A percentile compares a stretch with the other conserved stretches of the same genome.
Evolutionary conservation across 64 coral and sea anemone species (phyloP).

Genomic region (Montipora sp.): DNA sequence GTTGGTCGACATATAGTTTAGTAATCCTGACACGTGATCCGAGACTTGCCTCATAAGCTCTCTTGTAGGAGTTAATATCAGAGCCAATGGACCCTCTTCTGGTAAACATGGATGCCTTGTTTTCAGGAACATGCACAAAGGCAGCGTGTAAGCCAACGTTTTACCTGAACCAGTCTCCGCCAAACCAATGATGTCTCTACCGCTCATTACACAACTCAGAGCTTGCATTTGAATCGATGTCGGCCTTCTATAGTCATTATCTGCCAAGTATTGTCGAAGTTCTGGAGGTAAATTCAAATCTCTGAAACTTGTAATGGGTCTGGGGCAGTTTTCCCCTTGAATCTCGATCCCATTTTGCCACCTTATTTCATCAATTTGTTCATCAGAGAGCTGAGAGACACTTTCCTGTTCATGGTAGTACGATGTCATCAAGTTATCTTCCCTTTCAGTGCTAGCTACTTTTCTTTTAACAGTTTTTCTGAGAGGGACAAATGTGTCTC

Average conservation of each 20-base stretch:
- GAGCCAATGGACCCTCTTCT: conserved; percentile 76
- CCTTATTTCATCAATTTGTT: conserved; percentile 82
- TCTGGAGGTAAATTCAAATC: conserved; percentile 76
- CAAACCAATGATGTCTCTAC: conserved; percentile 94
- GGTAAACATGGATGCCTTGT: conserved; percentile 66
- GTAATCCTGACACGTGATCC: conserved; percentile 60
- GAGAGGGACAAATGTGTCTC: conserved; percentile 79
- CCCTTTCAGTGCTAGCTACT: conserved; percentile 34
- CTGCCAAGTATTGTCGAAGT: conserved; percentile 72
- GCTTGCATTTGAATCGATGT: conserved; percentile 99
- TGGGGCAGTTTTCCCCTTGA: conserved; percentile 89
- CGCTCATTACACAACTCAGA: conserved; percentile 96
- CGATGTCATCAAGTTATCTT: conserved; percentile 81
- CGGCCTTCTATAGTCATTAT: conserved; percentile 69
- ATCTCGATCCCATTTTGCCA: conserved; percentile 92
- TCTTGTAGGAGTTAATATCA: conserved; percentile 91
- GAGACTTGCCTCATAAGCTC: conserved; percentile 96
- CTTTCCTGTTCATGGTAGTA: conserved; percentile 81
- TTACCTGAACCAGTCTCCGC: conserved; percentile 98
- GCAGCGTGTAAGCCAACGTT: conserved; percentile 89
- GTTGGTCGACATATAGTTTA: not conserved
- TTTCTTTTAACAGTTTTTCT: conserved; percentile 79
- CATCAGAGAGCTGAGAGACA: conserved; percentile 71
- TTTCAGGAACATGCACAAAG: conserved; percentile 87
- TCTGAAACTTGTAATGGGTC: conserved; percentile 81